Evolutionary conservation across 2,888 invertebrate species (phyloP).

Genomic region (Coelinius sp.): DNA sequence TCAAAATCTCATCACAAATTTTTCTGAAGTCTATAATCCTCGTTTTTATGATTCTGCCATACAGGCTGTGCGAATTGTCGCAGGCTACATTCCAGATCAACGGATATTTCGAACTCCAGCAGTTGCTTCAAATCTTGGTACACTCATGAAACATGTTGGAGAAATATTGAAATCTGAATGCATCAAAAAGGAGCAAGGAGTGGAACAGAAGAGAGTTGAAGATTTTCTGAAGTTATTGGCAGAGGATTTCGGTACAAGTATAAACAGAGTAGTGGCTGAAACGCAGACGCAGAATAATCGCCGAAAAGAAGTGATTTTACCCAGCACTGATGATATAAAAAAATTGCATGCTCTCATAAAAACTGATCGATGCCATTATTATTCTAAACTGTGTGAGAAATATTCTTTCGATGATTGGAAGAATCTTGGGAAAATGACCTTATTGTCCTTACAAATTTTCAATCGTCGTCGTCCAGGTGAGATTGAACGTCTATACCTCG

Average conservation of each 20-base stretch:
- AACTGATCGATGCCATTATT: neutral
- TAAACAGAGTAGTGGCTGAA: conserved; percentile 26
- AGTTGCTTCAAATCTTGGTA: conserved; percentile 36
- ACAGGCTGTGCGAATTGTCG: conserved; percentile 34
- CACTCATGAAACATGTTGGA: conserved; percentile 40
- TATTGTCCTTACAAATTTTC: conserved; percentile 44
- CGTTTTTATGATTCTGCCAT: conserved; percentile 32
- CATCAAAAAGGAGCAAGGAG: conserved; percentile 30
- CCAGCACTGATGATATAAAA: conserved; percentile 26
- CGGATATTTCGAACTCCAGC: conserved; percentile 33
- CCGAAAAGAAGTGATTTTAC: conserved; percentile 15
- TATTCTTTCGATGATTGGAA: conserved; percentile 3
- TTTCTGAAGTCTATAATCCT: conserved; percentile 36
- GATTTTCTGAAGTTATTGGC: conserved; percentile 36
- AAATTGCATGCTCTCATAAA: conserved; percentile 16
- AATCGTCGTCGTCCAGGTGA: conserved; percentile 45
- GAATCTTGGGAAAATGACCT: conserved; percentile 26
- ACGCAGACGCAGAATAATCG: too few species aligned
- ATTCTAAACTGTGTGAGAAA: neutral
- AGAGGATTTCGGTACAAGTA: conserved; percentile 16
- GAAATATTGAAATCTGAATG: conserved; percentile 35
- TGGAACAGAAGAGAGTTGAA: conserved; percentile 28
- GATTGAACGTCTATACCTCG: conserved; percentile 41
- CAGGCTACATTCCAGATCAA: conserved; percentile 24
- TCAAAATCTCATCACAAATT: conserved; percentile 23